These are phyloP conservation scores for Xestoiulus laeticollis DNA, from an alignment of 2,888 invertebrate species.

Conservation along the genomic window DNA sequence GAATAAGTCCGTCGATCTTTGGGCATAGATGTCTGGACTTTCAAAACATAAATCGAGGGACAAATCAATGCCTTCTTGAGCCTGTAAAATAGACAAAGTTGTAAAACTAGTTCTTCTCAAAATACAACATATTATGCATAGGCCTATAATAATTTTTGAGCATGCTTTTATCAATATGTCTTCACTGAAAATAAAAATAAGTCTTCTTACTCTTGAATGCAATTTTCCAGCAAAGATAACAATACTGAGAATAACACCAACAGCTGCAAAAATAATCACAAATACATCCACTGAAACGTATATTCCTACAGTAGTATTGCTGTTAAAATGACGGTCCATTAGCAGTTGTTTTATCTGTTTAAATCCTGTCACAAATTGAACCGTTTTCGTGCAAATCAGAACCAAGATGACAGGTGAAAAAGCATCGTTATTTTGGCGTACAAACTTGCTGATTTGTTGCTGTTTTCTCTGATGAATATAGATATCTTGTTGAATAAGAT, in stretches of 20 bases:
- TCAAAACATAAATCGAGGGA: background rate
- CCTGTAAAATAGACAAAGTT: background rate
- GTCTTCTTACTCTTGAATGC: background rate
- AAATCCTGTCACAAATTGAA: background rate
- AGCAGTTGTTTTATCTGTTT: background rate
- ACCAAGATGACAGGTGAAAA: conserved; percentile 5
- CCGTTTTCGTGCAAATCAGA: background rate
- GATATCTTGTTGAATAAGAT: background rate
- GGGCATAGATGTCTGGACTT: background rate
- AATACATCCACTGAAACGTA: background rate
- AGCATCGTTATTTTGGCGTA: background rate
- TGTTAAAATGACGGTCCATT: background rate
- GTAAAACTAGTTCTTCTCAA: too few species aligned
- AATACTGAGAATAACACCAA: background rate
- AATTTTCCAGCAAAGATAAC: background rate
- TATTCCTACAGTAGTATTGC: too few species aligned
- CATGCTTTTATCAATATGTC: too few species aligned
- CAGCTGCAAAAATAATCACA: background rate
- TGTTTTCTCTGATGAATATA: background rate
- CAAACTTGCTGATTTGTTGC: background rate
- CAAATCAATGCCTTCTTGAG: background rate
- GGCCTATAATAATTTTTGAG: too few species aligned
- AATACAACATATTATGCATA: too few species aligned
- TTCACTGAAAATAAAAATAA: too few species aligned
- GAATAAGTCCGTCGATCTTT: background rate